These are phyloP conservation scores for Cyaniris semiargus DNA, from an alignment of 2,888 invertebrate species.

Conservation along the genomic window DNA sequence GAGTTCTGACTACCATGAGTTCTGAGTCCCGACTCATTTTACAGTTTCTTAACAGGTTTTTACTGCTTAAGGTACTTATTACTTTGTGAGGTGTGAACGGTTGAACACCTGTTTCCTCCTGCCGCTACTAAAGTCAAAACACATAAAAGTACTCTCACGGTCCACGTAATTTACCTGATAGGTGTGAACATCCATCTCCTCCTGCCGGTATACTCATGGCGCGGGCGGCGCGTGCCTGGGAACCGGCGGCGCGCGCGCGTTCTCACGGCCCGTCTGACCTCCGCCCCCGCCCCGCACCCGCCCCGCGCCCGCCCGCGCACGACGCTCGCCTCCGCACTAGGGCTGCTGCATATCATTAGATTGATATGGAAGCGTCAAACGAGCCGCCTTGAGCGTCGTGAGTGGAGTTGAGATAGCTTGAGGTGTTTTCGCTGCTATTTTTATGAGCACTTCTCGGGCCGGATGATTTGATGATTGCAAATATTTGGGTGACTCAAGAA, in stretches of 20 bases:
- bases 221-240: slow-evolving; percentile 78
- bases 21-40: too few species aligned
- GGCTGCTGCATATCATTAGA: slow-evolving; percentile 32
- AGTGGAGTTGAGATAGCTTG: neutral
- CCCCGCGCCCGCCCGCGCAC: slow-evolving; percentile 31
- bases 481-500: too few species aligned
- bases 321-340: slow-evolving; percentile 38
- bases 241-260: slow-evolving; percentile 79
- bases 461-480: too few species aligned
- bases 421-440: neutral
- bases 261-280: slow-evolving; percentile 75
- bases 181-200: slow-evolving; percentile 34
- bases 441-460: neutral
- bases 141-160: too few species aligned
- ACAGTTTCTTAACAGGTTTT: too few species aligned
- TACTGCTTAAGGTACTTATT: too few species aligned
- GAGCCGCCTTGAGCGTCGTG: neutral
- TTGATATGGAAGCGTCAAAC: neutral
- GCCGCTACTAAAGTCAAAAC: too few species aligned
- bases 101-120: too few species aligned
- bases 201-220: slow-evolving; percentile 52
- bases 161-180: neutral
- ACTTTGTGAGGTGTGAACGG: too few species aligned
- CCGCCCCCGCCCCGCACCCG: slow-evolving; percentile 46
- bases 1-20: too few species aligned